phyloP scores from a whole-genome alignment of 2,113 vertebrate genomes.

The Cephalopholis sonnerati region DNA sequence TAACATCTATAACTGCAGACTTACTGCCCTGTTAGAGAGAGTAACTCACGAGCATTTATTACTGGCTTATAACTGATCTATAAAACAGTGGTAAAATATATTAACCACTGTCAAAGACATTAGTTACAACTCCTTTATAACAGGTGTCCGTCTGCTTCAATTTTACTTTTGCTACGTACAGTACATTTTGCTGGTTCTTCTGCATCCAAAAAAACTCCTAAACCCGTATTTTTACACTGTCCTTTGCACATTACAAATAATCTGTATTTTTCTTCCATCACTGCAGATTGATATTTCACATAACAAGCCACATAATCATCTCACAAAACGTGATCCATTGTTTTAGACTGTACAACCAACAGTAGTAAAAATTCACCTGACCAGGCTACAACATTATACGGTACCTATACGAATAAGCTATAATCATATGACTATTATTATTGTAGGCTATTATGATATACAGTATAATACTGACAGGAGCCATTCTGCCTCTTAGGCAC shows the following conservation, averaged over 20 bases:
- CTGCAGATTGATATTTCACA: neutral
- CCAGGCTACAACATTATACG: neutral
- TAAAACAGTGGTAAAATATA: neutral
- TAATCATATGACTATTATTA: neutral
- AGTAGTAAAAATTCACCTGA: neutral
- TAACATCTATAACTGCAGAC: neutral
- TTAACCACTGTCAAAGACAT: too few species aligned
- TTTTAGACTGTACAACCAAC: neutral
- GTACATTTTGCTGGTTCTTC: neutral
- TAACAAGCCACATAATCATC: neutral
- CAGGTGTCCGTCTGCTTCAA: neutral
- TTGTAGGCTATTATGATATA: neutral
- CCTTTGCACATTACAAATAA: neutral
- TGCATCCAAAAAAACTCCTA: too few species aligned
- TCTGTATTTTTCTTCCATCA: neutral
- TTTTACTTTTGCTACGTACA: neutral
- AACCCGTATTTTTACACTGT: neutral
- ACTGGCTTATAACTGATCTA: neutral
- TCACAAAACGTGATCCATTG: neutral
- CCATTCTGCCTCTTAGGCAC: neutral
- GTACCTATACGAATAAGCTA: neutral
- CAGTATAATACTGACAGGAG: neutral
- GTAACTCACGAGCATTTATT: neutral
- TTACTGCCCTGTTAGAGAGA: neutral
- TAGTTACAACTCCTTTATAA: neutral